Evolutionary conservation across 2,888 invertebrate genomes (phyloP), one percentile per base, ranked within the genome.

Genomic region (Oscheius sp.): DNA sequence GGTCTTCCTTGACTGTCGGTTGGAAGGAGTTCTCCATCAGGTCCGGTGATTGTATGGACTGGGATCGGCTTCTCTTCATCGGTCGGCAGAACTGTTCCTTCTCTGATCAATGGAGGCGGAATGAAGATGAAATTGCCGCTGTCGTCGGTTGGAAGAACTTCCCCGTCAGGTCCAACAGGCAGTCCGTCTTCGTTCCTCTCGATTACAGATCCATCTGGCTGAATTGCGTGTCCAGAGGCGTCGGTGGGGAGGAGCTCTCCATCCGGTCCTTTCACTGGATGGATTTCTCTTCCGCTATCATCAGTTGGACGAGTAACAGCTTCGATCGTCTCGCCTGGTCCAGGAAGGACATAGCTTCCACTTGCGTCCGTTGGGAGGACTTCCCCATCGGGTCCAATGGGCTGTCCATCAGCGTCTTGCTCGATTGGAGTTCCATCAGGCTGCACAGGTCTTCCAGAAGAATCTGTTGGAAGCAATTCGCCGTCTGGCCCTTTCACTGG

Each of bases 201-300:
- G 31, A 78, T 61, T 15, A 69, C 65, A 27, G 67, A 42, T 25
- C 76, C 78, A 42, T 79, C 75, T n/a, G 52, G 57, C 72, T 71
- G 17, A 15, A 48, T 73, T 29, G 55, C 20, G 4, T n/a, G 5
- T 23, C 42, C 42, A 23, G 50, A 12, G 3, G 68, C 23, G 48
- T 76, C 76, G 3, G 75, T 79, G 15, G 75, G 72, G n/a, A 79
- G 68, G 23, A 72, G 70, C 15, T 68, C 39, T 23, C 79, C 78
- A 33, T 80, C 79, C 15, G 77, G 70, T 46, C 72, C 80, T 6
- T 29, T 53, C 17, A 61, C 77, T 12, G 69, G 67, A 39, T 78
- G 76, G 12, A 79, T 46, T 4, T 75, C 73, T 29, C 55, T 34
- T 55, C 79, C 77, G 1, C 70, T 48, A 10, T 70, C 72, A 39